These are phyloP conservation scores for Aporrectodea caliginosa DNA, from an alignment of 1,140 invertebrate genomes.

Conservation along the genomic window DNA sequence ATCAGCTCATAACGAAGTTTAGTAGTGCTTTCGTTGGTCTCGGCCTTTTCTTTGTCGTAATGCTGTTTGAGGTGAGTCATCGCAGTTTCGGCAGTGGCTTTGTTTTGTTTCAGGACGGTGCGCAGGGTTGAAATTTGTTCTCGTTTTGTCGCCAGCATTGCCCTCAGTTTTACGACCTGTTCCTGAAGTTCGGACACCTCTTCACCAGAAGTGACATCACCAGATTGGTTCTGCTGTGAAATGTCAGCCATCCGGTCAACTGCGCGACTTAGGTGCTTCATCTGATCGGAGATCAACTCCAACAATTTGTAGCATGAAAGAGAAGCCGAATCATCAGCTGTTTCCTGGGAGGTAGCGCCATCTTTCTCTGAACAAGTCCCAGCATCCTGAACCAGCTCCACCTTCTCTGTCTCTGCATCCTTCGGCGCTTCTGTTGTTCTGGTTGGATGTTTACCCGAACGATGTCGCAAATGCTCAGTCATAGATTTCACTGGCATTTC, in stretches of 20 bases:
- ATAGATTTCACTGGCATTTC: conserved; percentile 75
- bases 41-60: conserved; percentile 97
- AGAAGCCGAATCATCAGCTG: no score
- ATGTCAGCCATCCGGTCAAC: conserved; percentile 85
- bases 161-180: conserved; percentile 66
- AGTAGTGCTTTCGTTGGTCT: conserved; percentile 95
- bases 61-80: conserved; percentile 97
- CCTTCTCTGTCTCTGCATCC: neutral
- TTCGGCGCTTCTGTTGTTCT: neutral
- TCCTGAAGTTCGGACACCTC: conserved; percentile 73
- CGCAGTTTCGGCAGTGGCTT: conserved; percentile 96
- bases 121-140: conserved; percentile 97
- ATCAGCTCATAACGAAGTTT: conserved; percentile 91
- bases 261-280: conserved; percentile 78
- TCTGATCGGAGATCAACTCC: conserved; percentile 87
- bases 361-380: no score
- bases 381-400: no score
- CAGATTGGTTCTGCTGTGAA: conserved; percentile 60
- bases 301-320: conserved; percentile 55
- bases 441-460: neutral
- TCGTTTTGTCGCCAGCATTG: conserved; percentile 88
- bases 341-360: conserved; percentile 44
- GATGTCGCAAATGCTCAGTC: conserved; percentile 67
- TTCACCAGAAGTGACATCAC: conserved; percentile 21
- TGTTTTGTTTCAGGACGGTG: conserved; percentile 97